Percentiles rank a stretch among this genome's conserved stretches.
Conservation (phyloP, 2,888 invertebrate genomes). For the Drosophila sordidula region DNA sequence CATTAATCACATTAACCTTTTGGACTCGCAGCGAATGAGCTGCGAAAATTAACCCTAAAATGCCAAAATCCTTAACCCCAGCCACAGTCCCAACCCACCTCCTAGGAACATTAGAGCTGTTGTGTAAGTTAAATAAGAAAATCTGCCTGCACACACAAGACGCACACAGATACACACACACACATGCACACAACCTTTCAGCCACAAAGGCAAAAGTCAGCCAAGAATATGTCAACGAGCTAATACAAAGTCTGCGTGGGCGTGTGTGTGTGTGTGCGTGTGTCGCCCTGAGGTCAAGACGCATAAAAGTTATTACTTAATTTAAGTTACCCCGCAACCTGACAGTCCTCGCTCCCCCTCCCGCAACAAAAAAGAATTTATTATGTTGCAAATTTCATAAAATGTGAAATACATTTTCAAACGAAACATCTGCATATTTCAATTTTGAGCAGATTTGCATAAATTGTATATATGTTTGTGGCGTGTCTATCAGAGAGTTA, state of each 20-base stretch:
- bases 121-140: constrained; percentile 71
- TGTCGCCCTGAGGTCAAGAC: constrained; percentile 67
- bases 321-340: constrained; percentile 66
- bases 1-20: constrained; percentile 80
- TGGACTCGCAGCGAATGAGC: constrained; percentile 37
- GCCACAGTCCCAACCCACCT: too few relatives aligned
- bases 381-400: constrained; percentile 77
- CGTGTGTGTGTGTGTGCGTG: constrained; percentile 29
- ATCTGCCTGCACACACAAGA: constrained; percentile 35
- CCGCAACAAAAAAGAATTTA: constrained; percentile 59
- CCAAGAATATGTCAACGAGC: constrained; percentile 74
- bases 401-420: constrained; percentile 71
- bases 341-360: constrained; percentile 28
- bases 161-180: constrained; percentile 18
- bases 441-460: constrained; percentile 76
- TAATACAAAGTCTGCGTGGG: constrained; percentile 42
- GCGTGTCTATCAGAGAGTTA: constrained; percentile 28
- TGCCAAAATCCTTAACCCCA: constrained; percentile 7
- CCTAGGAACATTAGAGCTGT: constrained; percentile 10
- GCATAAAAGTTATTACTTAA: constrained; percentile 81
- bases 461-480: constrained; percentile 46
- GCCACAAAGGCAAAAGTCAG: constrained; percentile 68
- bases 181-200: constrained; percentile 41
- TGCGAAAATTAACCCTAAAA: constrained; percentile 75
- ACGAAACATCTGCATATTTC: constrained; percentile 79